These are phyloP conservation scores for Rhamnusium bicolor DNA, from an alignment of 2,888 invertebrate genomes.

Conservation along the genomic window DNA sequence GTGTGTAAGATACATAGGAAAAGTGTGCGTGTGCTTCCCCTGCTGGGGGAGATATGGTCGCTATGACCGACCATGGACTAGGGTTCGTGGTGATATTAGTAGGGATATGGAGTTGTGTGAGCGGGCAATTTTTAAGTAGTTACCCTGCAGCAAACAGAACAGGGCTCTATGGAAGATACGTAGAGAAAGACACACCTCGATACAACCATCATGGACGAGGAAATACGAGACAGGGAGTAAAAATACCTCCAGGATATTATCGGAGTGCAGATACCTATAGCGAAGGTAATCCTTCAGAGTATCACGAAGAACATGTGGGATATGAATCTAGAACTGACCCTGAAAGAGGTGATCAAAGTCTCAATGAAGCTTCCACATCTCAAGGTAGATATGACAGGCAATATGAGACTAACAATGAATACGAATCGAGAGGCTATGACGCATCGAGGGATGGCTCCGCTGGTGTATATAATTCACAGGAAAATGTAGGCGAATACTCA, in stretches of 20 bases:
- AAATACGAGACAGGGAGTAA: background rate
- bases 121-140: slow-evolving; percentile 62
- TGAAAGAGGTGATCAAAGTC: slow-evolving; percentile 37
- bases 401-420: no score
- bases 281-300: slow-evolving; percentile 19
- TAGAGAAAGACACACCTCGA: slow-evolving; percentile 24
- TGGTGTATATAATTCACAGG: background rate
- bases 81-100: no score
- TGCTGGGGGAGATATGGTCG: slow-evolving; percentile 64
- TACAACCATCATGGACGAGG: slow-evolving; percentile 17
- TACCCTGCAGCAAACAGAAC: slow-evolving; percentile 58
- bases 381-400: background rate
- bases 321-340: slow-evolving; percentile 15
- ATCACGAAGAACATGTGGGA: slow-evolving; percentile 21
- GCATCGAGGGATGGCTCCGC: background rate
- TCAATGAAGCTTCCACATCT: slow-evolving; percentile 4
- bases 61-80: slow-evolving; percentile 68
- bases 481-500: background rate
- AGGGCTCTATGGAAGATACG: slow-evolving; percentile 58
- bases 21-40: slow-evolving; percentile 65
- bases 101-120: no score
- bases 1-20: slow-evolving; percentile 67
- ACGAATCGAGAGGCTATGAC: background rate
- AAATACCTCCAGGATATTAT: slow-evolving; percentile 11
- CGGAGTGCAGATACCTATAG: slow-evolving; percentile 3